Base-by-base conservation (phyloP, 1,140 invertebrate species). In the Chrysomallon squamiferum region DNA sequence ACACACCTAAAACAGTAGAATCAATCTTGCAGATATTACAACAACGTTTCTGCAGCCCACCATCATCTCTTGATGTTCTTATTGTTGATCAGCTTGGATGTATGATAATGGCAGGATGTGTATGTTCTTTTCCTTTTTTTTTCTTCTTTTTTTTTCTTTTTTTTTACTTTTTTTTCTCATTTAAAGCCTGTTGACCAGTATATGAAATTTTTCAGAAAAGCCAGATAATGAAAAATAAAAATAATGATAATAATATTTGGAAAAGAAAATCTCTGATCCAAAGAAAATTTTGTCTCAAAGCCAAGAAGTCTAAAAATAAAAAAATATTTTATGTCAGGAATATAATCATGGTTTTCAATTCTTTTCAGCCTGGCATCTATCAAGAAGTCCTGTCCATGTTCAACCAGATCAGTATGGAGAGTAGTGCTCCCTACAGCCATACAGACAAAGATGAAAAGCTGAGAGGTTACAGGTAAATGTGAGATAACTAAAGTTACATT, bases 361-460 rank as follows among this genome's bases (percentile, higher is more conserved):
- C 43, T 18, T 74, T 75, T 9, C 81, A 91, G 90, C 80, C 86
- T 4, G 84, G 87, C 67, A 92, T 98, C 15, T 95, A 96, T 79
- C 94, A 96, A 71, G 95, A 96, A 80, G 95, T 99, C 35, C 97
- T 99, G 95, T 91, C 94, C 76, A 96, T 98, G 93, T 98, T 98
- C 87, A 96, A 93, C 1, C 91, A 93, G 76, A 95, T 98, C 59
- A 95, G 96, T 0, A 90, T 98, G 2, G 94, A 97, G 78, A 95
- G 95, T 1, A 95, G 94, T 71, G 94, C 92, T n/a, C 90, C 95
- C 0, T 98, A 98, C 79, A 91, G 76, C 22, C 72, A 74, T 15
- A 60, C 68, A 11, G 80, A 83, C 29, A 77, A 65, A 30, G 75
- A 81, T 78, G 92, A 94, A 56, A 82, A 82, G 52, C 69, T 82